phyloP scores from a whole-genome alignment of 2,113 vertebrate genomes.

The Anarhynchus alexandrinus region DNA sequence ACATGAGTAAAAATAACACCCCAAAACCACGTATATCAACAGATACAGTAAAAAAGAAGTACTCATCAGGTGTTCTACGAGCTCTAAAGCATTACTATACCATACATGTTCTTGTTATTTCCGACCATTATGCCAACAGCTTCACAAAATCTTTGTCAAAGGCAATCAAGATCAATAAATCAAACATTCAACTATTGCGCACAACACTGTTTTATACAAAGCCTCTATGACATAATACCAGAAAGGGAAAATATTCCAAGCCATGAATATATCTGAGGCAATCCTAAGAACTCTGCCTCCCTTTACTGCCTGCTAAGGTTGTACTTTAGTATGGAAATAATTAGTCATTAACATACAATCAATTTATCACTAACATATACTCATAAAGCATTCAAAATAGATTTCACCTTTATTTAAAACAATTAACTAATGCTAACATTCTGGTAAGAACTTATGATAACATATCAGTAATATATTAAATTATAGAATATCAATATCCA shows the following conservation, averaged over 20 bases:
- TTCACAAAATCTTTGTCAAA: not conserved
- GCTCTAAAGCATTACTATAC: not conserved
- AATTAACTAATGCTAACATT: not conserved
- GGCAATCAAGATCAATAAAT: not conserved
- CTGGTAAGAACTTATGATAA: not conserved
- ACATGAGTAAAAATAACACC: not conserved
- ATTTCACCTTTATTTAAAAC: not conserved
- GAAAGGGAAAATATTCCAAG: not conserved
- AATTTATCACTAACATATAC: not conserved
- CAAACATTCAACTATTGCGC: not conserved
- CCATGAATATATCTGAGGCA: rapidly evolving
- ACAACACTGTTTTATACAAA: not conserved
- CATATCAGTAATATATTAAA: not conserved
- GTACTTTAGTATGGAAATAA: not conserved
- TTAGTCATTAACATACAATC: not conserved
- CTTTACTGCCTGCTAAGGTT: not conserved
- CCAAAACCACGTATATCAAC: not conserved
- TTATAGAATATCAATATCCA: not conserved
- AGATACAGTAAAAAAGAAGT: not conserved
- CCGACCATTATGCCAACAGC: not conserved
- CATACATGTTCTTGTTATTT: not conserved
- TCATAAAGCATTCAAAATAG: not conserved
- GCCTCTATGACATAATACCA: not conserved
- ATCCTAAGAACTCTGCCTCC: not conserved
- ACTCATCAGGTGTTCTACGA: not conserved